A percentile compares a stretch with the other conserved stretches of the same genome.
Conservation (phyloP, 2,797 vertebrate species). For the Agapornis canus region DNA sequence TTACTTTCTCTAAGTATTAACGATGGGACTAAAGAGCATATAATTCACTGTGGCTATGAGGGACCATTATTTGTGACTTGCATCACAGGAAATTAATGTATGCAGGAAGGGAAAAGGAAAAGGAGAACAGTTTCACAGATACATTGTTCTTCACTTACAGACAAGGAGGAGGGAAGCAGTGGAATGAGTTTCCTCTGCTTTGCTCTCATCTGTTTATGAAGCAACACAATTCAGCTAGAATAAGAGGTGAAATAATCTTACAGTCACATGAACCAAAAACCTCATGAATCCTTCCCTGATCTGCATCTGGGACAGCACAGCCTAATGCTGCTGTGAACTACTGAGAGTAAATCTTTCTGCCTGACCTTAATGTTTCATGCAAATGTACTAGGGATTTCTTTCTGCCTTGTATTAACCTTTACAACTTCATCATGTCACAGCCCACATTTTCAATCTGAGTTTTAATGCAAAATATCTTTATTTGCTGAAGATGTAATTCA, state of each 20-base stretch:
- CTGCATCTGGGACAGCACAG: neutral
- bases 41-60: neutral
- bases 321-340: neutral
- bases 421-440: neutral
- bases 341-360: neutral
- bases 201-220: neutral
- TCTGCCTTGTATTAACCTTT: neutral
- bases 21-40: neutral
- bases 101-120: accelerated
- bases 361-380: neutral
- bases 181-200: neutral
- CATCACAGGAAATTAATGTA: neutral
- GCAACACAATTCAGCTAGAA: neutral
- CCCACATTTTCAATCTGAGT: neutral
- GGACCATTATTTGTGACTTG: accelerated
- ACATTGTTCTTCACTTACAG: neutral
- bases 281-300: neutral
- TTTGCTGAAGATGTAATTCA: neutral
- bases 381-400: neutral
- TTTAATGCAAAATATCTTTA: neutral
- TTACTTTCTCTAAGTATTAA: neutral
- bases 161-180: neutral
- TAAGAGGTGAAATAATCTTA: neutral
- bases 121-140: neutral
- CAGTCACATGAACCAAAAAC: neutral